Base-by-base conservation (phyloP, 2,113 vertebrate genomes). In the Mugil cephalus region DNA sequence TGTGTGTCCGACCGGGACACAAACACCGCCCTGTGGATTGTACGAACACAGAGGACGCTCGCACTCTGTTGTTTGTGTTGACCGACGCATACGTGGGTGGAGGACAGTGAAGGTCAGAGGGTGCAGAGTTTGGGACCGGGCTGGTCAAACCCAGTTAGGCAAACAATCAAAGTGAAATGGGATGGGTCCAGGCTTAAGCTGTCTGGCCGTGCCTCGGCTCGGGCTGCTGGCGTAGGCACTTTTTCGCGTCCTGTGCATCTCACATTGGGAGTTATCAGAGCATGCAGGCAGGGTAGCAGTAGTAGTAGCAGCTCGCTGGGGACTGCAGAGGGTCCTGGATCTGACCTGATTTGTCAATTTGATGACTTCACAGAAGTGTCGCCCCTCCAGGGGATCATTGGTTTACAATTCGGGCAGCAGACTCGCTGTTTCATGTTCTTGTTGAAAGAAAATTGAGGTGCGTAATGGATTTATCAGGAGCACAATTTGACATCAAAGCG, bases 151-250 rank as follows among this genome's bases (percentile, higher is more conserved):
- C 78, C 68, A 72, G 82, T 85, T 79, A 80, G 60, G 34, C 60
- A 69, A 76, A 84, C 77, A 82, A 83, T 80, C 70, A 77, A 59
- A 73, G 75, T 51, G 69, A 84, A 83, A 81, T 63, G 64, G 84
- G 73, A 80, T 42, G 74, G 70, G 76, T 85, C 80, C 68, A 46
- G 80, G 89, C 80, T 89, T 79, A 85, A 77, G 52, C 87, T 77
- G 83, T 85, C 88, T 84, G 91, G 66, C 84, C 34, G 17, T 46
- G 87, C 77, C 69, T 85, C 77, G 62, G 65, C 61, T 18, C 18
- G 17, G 75, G 55, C 77, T 92, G 90, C 92, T 89, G 79, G 89
- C 82, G 77, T 93, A 38, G 61, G 89, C 90, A 86, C 73, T 89
- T 90, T 87, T 86, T 67, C 12, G 21, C 56, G 68, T 72, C 77